Base-by-base conservation (phyloP, 1,140 invertebrate species). In the Nixonia krombeini region DNA sequence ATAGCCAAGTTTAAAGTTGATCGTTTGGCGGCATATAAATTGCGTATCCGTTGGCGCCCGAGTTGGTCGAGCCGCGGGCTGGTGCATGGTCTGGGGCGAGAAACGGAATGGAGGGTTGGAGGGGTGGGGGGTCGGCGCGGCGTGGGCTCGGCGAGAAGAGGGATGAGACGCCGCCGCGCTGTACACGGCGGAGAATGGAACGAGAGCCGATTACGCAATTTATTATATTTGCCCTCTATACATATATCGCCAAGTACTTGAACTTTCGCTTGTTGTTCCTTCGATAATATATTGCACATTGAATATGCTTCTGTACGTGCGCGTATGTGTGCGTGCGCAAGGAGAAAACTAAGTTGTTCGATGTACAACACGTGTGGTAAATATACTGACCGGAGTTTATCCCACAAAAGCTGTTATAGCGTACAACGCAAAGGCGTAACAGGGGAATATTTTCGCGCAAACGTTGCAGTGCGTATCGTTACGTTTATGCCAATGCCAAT, bases 1-100 rank as follows among this genome's bases (percentile, higher is more conserved):
- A 74, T 67, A 68, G 38, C 62, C 55, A 71, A 75, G 61, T 75
- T 75, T 71, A 69, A 73, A 75, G 73, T 75, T 71, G 71, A 73
- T 68, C 63, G 67, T 75, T 75, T 75, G 52, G 58, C 68, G 56
- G 65, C 64, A 75, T 71, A 75, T 73, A 75, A 73, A 75, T 75
- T 75, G 63, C 71, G 67, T 71, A 71, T 73, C 70, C 69, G 63
- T 61, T 73, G 61, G 62, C 62, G 66, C 61, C 52, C 55, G 55
- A 68, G 70, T 63, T 70, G 67, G 58, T 61, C 49, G 57, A 40
- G 42, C 45, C 45, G n/a, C 10, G 29, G 16, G 42, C 33, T 28
- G 25, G 7, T 44, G 45, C 47, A 38, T 40, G 18, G 31, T 25
- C 6, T 49, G 21, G 23, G 46, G 40, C 35, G 44, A 13, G 26